Conservation (phyloP, 2,888 invertebrate species). For the Megalurothrips usitatus region DNA sequence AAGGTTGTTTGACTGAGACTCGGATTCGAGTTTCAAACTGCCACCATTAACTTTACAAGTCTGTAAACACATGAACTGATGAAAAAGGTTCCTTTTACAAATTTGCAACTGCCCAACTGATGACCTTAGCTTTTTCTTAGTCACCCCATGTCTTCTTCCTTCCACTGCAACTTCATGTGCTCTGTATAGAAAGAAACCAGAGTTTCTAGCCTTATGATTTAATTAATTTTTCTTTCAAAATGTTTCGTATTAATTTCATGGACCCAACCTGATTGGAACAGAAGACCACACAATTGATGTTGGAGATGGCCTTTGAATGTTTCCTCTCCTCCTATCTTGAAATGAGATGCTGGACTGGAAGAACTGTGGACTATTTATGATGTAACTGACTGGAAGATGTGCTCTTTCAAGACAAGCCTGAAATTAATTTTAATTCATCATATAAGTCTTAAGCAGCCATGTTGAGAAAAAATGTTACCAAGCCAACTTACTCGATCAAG, state of each 20-base stretch:
- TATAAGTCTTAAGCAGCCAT: not conserved
- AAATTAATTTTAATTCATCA: constrained; percentile 19
- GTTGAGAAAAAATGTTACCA: constrained; percentile 32
- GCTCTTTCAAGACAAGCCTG: constrained; percentile 7
- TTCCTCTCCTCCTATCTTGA: not conserved
- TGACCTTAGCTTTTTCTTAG: constrained; percentile 57
- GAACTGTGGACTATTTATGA: not conserved
- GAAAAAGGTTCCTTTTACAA: constrained; percentile 46
- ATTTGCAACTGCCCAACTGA: constrained; percentile 47
- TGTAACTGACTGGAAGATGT: not conserved
- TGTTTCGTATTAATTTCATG: not conserved
- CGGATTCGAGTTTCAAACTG: too few species aligned
- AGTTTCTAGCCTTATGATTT: constrained; percentile 24
- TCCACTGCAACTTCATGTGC: constrained; percentile 66
- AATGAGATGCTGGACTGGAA: constrained; percentile 28
- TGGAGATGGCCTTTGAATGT: constrained; percentile 31
- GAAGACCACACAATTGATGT: constrained; percentile 28
- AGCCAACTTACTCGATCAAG: constrained; percentile 42
- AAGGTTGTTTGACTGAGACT: too few species aligned
- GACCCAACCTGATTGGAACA: not conserved
- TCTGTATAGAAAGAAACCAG: constrained; percentile 46
- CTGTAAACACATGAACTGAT: constrained; percentile 36
- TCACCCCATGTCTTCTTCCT: constrained; percentile 73
- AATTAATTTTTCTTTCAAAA: constrained; percentile 7
- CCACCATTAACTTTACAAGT: too few species aligned